phyloP scores from a whole-genome alignment of 2,888 invertebrate genomes.

The Stenodema calcarata region DNA sequence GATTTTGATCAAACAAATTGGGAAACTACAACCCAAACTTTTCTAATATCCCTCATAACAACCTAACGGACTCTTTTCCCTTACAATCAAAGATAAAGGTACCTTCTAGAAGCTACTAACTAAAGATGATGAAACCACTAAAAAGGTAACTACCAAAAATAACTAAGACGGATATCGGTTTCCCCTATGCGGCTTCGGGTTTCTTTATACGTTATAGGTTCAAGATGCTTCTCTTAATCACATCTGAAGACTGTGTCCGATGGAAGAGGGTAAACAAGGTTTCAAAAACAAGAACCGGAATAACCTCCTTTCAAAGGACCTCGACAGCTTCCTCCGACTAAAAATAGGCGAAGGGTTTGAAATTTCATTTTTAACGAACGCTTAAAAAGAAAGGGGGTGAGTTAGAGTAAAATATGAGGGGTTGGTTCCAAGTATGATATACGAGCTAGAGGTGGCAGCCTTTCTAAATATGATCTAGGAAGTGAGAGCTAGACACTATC shows the following conservation, averaged over 20 bases:
- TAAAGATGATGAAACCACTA: too few relatives aligned
- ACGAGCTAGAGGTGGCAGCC: conserved; percentile 32
- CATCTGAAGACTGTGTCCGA: not conserved
- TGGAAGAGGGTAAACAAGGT: not conserved
- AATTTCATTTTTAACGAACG: conserved; percentile 46
- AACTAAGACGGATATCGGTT: not conserved
- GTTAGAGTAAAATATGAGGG: conserved; percentile 32
- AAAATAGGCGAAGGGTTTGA: conserved; percentile 33
- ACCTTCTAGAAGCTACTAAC: too few relatives aligned
- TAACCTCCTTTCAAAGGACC: not conserved
- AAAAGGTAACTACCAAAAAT: not conserved
- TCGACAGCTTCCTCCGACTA: not conserved
- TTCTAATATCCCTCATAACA: too few relatives aligned
- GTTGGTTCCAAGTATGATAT: conserved; percentile 30
- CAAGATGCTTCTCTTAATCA: not conserved
- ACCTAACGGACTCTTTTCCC: too few relatives aligned
- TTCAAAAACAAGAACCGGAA: conserved; percentile 21
- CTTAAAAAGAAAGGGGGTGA: conserved; percentile 27
- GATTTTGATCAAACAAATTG: too few relatives aligned
- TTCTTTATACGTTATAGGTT: not conserved
- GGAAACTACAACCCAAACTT: too few relatives aligned
- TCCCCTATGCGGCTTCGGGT: not conserved
- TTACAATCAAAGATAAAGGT: too few relatives aligned
- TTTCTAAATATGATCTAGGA: conserved; percentile 43
- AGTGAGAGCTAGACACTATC: not conserved